Percentiles rank a stretch among this genome's conserved stretches.
These are phyloP conservation scores for Monopterus albus DNA, from an alignment of 2,113 vertebrate genomes.

Conservation along the genomic window DNA sequence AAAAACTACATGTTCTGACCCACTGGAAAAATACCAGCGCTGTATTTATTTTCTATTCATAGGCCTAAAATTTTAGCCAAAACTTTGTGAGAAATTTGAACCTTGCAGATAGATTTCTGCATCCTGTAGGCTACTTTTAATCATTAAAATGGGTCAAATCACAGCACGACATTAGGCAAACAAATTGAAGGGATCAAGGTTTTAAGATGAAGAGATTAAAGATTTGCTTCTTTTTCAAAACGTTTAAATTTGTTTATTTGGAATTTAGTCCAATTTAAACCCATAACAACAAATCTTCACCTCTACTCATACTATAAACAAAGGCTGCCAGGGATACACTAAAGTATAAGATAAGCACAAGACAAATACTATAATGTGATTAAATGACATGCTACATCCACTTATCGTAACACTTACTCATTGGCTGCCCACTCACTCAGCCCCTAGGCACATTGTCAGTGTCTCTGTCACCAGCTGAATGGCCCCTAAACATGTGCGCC, in stretches of 20 bases:
- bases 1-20: constrained; percentile 3
- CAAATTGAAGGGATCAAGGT: too few species aligned
- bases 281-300: background rate
- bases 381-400: constrained; percentile 60
- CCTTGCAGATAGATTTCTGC: background rate
- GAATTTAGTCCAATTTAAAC: background rate
- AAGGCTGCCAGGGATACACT: background rate
- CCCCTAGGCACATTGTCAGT: constrained; percentile 60
- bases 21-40: background rate
- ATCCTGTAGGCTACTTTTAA: background rate
- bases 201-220: too few species aligned
- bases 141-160: background rate
- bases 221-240: too few species aligned
- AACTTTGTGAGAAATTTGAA: background rate
- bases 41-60: background rate
- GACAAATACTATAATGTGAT: constrained; percentile 52
- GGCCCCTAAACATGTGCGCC: constrained; percentile 41
- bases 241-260: constrained; percentile 25
- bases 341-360: constrained; percentile 28
- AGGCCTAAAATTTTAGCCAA: background rate
- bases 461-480: constrained; percentile 67
- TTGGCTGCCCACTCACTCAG: constrained; percentile 55
- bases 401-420: constrained; percentile 50
- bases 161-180: background rate
- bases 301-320: background rate